Percentiles rank a stretch among this genome's conserved stretches.
Evolutionary conservation across 2,113 vertebrate species (phyloP).

Genomic region (Turdus rufiventris): DNA sequence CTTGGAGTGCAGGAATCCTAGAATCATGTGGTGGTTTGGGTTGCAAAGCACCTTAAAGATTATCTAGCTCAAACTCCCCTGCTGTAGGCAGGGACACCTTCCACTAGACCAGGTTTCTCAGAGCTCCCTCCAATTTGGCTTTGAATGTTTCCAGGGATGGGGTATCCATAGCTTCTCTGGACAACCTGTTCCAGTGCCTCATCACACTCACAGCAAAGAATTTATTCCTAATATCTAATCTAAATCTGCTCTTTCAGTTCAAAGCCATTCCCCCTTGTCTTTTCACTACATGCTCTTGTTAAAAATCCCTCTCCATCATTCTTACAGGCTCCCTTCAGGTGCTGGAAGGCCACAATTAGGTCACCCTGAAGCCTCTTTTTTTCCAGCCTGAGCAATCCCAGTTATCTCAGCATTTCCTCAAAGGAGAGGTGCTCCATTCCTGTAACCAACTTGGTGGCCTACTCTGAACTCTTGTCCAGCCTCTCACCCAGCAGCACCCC

Average conservation of each 20-base stretch:
- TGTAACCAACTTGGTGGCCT: background rate
- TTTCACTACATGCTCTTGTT: background rate
- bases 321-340: background rate
- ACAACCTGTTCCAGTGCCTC: background rate
- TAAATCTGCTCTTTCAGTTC: background rate
- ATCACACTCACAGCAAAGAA: background rate
- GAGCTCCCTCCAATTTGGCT: background rate
- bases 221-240: background rate
- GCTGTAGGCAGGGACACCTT: background rate
- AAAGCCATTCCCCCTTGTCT: background rate
- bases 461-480: background rate
- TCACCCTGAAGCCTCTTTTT: background rate
- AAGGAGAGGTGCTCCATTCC: background rate
- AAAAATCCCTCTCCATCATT: accelerated
- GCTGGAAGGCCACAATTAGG: background rate
- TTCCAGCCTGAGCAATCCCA: background rate
- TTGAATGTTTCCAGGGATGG: background rate
- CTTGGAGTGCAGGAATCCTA: background rate
- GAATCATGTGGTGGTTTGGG: background rate
- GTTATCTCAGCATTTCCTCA: background rate
- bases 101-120: background rate
- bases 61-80: background rate
- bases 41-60: background rate
- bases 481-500: background rate
- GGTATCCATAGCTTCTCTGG: background rate